Evolutionary conservation across 2,888 invertebrate species (phyloP).

Genomic region (Drosophila kuntzei): DNA sequence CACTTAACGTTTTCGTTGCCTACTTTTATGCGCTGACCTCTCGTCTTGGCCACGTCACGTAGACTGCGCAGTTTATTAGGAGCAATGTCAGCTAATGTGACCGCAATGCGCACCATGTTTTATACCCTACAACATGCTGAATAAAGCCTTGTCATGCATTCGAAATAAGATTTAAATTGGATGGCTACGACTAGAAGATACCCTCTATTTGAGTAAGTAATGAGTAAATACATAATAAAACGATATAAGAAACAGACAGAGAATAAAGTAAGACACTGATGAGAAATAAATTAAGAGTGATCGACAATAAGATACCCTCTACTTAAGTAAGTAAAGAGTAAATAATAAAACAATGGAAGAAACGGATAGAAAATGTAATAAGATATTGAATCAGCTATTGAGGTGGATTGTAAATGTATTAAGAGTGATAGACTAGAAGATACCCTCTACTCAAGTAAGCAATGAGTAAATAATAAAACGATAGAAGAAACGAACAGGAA

Average conservation of each 20-base stretch:
- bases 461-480: no score
- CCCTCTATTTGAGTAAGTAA: background rate
- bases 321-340: no score
- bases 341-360: no score
- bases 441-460: no score
- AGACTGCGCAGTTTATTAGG: constrained; percentile 35
- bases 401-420: no score
- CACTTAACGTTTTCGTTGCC: constrained; percentile 42
- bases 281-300: background rate
- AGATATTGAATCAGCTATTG: no score
- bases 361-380: no score
- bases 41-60: constrained; percentile 34
- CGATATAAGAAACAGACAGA: background rate
- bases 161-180: constrained; percentile 14
- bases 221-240: background rate
- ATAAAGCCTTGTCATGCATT: constrained; percentile 52
- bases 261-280: background rate
- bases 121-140: constrained; percentile 32
- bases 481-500: no score
- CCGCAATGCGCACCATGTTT: constrained; percentile 35
- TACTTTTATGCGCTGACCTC: constrained; percentile 34
- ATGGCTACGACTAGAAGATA: background rate
- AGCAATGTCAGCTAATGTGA: constrained; percentile 54
- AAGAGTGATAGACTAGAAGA: no score
- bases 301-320: background rate